phyloP scores from a whole-genome alignment of 2,113 vertebrate genomes.

The Ciconia boyciana region DNA sequence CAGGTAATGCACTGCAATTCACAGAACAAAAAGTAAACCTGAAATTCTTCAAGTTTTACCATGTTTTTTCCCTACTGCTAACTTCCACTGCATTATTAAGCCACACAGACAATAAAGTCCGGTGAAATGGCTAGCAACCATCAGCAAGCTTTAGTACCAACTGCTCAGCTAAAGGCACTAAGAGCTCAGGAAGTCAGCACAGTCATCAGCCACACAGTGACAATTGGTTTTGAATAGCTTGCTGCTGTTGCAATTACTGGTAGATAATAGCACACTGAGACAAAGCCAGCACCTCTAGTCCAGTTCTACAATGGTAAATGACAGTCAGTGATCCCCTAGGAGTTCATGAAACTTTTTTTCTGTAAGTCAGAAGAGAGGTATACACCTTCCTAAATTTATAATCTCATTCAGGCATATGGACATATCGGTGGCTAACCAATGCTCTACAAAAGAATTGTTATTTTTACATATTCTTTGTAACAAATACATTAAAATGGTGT shows the following conservation, averaged over 20 bases:
- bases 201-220: not conserved
- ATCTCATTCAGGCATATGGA: not conserved
- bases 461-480: slow-evolving; percentile 48
- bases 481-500: slow-evolving; percentile 14
- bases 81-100: not conserved
- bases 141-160: not conserved
- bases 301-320: not conserved
- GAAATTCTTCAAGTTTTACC: not conserved
- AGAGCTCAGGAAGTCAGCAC: not conserved
- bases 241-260: not conserved
- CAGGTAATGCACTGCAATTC: not conserved
- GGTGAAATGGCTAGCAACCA: not conserved
- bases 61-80: not conserved
- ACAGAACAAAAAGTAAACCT: not conserved
- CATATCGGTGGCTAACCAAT: not conserved
- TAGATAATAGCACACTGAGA: not conserved
- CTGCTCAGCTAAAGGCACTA: not conserved
- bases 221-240: not conserved
- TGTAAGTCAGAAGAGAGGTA: not conserved
- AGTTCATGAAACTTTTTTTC: not conserved
- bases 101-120: not conserved
- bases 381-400: not conserved
- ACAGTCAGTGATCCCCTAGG: not conserved
- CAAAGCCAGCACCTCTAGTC: not conserved
- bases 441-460: not conserved